These are phyloP conservation scores for Macrotis lagotis DNA, from an alignment of 2,113 vertebrate species.

Conservation along the genomic window DNA sequence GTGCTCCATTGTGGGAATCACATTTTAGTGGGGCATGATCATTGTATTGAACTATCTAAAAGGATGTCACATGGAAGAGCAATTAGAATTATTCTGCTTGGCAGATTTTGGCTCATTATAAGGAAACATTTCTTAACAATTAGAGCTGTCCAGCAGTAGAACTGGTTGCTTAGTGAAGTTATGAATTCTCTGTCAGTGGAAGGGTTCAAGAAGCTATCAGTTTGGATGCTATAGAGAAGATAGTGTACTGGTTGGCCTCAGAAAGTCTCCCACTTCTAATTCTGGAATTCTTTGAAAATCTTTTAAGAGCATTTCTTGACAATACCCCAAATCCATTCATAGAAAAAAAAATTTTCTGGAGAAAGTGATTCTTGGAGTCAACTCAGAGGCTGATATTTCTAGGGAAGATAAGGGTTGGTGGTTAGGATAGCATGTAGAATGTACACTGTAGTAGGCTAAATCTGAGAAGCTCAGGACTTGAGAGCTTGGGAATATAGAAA, in stretches of 20 bases:
- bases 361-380: not conserved
- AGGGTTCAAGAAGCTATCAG: not conserved
- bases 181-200: not conserved
- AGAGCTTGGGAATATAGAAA: not conserved
- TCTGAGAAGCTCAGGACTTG: not conserved
- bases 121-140: not conserved
- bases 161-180: not conserved
- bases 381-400: not conserved
- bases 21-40: not conserved
- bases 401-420: accelerated
- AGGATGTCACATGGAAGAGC: not conserved
- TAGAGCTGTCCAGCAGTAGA: not conserved
- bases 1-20: not conserved
- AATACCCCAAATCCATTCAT: not conserved
- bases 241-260: not conserved
- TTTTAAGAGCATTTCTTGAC: not conserved
- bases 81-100: not conserved
- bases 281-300: not conserved
- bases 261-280: not conserved
- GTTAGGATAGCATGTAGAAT: not conserved
- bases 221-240: not conserved
- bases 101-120: not conserved
- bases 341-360: not conserved
- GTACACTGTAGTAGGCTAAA: not conserved
- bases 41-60: not conserved